Conservation (phyloP, 2,888 invertebrate species). For the Tetheella fluctuosa region DNA sequence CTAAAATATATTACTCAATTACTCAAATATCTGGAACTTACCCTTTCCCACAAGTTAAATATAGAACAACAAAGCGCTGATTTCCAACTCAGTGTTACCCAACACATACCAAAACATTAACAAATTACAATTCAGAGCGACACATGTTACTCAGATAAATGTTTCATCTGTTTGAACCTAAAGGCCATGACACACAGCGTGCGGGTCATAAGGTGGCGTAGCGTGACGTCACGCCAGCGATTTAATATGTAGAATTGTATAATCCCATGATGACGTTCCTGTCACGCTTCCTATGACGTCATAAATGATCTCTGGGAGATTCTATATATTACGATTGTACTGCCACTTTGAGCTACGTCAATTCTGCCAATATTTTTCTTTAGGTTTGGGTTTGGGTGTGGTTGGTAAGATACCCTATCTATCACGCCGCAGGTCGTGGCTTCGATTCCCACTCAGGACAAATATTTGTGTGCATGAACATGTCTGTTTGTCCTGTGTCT, state of each 20-base stretch:
- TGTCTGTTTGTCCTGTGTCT: no score
- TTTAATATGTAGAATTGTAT: slow-evolving; percentile 1
- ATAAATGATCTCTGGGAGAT: no score
- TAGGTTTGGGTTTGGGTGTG: no score
- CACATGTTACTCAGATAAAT: slow-evolving; percentile 9
- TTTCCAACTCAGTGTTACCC: neutral
- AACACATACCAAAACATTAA: neutral
- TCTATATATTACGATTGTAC: no score
- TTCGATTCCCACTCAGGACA: no score
- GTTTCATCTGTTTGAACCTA: slow-evolving; percentile 9
- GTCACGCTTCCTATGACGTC: neutral
- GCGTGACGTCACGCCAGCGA: neutral
- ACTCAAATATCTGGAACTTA: neutral
- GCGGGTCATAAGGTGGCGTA: neutral
- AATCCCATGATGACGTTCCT: neutral
- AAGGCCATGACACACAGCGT: neutral
- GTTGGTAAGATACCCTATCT: no score
- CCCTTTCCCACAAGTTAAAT: neutral
- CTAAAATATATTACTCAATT: neutral
- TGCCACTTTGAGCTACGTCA: no score
- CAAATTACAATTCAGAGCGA: slow-evolving; percentile 11
- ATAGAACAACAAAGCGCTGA: neutral
- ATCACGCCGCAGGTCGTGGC: no score
- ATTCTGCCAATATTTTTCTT: no score
- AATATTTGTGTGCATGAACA: no score